Conservation (phyloP, 2,888 invertebrate species). For the Bembecia ichneumoniformis region DNA sequence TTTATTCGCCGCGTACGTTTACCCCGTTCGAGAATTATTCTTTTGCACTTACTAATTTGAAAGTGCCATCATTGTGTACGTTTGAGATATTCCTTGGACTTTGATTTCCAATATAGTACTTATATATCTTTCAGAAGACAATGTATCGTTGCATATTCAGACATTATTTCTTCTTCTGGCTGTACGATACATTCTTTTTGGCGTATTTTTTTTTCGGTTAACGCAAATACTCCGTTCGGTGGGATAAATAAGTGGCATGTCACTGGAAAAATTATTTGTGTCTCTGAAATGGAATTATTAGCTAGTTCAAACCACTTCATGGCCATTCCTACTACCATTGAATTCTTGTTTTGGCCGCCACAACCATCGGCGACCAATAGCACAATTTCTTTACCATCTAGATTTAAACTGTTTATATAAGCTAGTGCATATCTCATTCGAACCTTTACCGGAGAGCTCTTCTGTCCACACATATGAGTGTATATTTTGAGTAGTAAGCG, state of each 20-base stretch:
- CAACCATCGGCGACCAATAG: slow-evolving; percentile 1
- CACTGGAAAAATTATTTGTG: background rate
- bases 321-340: background rate
- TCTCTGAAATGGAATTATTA: background rate
- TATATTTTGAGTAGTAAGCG: background rate
- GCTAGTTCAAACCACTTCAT: background rate
- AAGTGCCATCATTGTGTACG: no score
- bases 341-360: background rate
- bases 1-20: background rate
- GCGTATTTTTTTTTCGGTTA: background rate
- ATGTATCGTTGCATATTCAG: background rate
- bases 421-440: no score
- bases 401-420: slow-evolving; percentile 1
- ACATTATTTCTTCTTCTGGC: background rate
- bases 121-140: no score
- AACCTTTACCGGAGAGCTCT: background rate
- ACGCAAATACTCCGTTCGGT: background rate
- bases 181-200: background rate
- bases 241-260: background rate
- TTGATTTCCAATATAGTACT: no score
- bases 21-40: background rate
- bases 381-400: slow-evolving; percentile 3
- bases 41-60: no score
- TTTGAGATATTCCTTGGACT: no score
- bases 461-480: slow-evolving; percentile 1